These are phyloP conservation scores for Clarias magur DNA, from an alignment of 2,113 vertebrate species.

Conservation along the genomic window DNA sequence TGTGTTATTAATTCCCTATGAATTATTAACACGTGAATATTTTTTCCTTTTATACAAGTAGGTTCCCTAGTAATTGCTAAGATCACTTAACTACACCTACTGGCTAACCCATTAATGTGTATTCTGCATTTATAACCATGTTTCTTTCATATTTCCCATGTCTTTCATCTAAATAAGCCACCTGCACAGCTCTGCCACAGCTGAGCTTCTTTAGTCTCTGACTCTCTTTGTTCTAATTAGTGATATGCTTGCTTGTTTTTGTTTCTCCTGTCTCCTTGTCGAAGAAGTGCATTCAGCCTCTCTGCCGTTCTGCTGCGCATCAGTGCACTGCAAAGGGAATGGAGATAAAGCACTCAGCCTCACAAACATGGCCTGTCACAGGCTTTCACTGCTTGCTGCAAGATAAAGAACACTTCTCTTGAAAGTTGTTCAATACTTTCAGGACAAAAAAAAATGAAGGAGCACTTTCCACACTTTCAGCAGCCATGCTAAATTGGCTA, in stretches of 20 bases:
- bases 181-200: constrained; percentile 61
- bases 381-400: constrained; percentile 60
- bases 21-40: background rate
- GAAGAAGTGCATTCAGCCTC: constrained; percentile 57
- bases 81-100: constrained; percentile 13
- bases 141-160: background rate
- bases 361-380: constrained; percentile 64
- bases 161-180: constrained; percentile 37
- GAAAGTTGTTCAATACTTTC: constrained; percentile 42
- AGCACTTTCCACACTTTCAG: constrained; percentile 13
- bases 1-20: background rate
- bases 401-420: constrained; percentile 66
- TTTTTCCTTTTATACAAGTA: background rate
- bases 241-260: constrained; percentile 50
- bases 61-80: background rate
- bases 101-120: constrained; percentile 5
- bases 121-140: constrained; percentile 12
- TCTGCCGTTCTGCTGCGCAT: constrained; percentile 57
- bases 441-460: constrained; percentile 16
- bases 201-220: constrained; percentile 67
- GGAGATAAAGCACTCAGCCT: constrained; percentile 68
- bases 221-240: constrained; percentile 71
- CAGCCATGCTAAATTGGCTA: constrained; percentile 12
- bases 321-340: constrained; percentile 56
- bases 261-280: constrained; percentile 50